Base-by-base conservation (phyloP, 2,797 vertebrate genomes). In the Thamnophis elegans region DNA sequence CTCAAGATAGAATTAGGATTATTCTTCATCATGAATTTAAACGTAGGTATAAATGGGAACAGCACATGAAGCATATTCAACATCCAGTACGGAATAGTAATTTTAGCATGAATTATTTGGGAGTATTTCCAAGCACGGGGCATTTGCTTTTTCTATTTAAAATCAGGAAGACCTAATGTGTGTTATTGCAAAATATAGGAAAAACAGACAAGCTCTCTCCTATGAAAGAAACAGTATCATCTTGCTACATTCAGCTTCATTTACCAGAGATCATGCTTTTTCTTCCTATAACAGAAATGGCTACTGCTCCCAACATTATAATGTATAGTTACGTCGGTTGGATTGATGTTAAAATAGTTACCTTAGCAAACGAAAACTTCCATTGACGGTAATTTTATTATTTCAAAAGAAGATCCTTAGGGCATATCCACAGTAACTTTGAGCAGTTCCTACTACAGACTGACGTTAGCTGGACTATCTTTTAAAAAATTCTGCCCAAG, bases 101-200 rank as follows among this genome's bases (percentile, higher is more conserved):
- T 91, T 95, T 93, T 95, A 95, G 93, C 96, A 92, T 85, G 92
- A 95, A 95, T 93, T 95, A 94, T 94, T 93, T 93, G 91, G 91
- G 95, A 95, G 93, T 90, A 68, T 18, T 95, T 94, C 94, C 89
- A 88, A 89, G 25, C 73, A 92, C 58, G 82, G 86, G 82, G 86
- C 86, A 58, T 87, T 94, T 93, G 92, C 94, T 93, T 90, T 93
- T 93, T 94, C 55, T 91, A 94, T 95, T 94, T 94, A 93, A 94
- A 95, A 95, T 42, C 58, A 96, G 95, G 94, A 95, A 94, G 95
- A 96, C 32, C 32, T 78, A 95, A 95, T 96, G 93, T 89, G 93
- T 93, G 94, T 97, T 95, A 96, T 32, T 51, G 54, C 78, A 85
- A 89, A 89, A 68, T 68, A 85, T 18, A 86, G 47, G 65, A 4